Base-by-base conservation (phyloP, 2,888 invertebrate genomes). In the Antheraea assamensis region DNA sequence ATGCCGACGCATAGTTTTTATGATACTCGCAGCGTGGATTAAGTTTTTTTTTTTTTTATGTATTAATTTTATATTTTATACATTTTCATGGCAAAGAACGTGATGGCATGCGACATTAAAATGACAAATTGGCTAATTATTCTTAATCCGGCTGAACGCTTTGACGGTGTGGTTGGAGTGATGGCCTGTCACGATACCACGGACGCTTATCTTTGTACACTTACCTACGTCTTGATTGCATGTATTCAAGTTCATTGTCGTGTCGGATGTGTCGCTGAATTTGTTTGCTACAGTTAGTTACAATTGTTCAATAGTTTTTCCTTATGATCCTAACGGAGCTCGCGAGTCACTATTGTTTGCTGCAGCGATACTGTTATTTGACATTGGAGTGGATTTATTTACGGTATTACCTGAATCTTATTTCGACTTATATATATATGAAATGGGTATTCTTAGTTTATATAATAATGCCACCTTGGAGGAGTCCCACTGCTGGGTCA, bases 21-120 rank as follows among this genome's bases (percentile, higher is more conserved):
- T 90, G 91, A 90, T 91, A 91, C 85, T 85, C 86, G 88, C 85
- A 85, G 86, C 85, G 86, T 89, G 93, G 93, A 94, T 94, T 93
- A 93, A 92, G 90, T 88, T 87, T 90, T 90, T 90, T 85, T 89
- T 83, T 79, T 84, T 86, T n/a, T n/a, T n/a, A n/a, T 86, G 89
- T 89, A 90, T 90, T 88, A 88, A 91, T 88, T 86, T 88, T 88
- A 89, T 88, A 88, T 88, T 90, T 92, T 89, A 88, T 92, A 88
- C 83, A 85, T 88, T 88, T 84, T 84, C 82, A 81, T 83, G 81
- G 84, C 78, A 76, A 81, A 80, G 85, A 87, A 92, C 94, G 94
- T 94, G 94, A 92, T 90, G 94, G 93, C 93, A 93, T 94, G 93
- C 93, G 93, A 93, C 94, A 93, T 94, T 93, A 92, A 94, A 94